Evolutionary conservation across 2,113 vertebrate species (phyloP), one percentile per base, ranked within the genome.

Genomic region (Apteryx owenii): DNA sequence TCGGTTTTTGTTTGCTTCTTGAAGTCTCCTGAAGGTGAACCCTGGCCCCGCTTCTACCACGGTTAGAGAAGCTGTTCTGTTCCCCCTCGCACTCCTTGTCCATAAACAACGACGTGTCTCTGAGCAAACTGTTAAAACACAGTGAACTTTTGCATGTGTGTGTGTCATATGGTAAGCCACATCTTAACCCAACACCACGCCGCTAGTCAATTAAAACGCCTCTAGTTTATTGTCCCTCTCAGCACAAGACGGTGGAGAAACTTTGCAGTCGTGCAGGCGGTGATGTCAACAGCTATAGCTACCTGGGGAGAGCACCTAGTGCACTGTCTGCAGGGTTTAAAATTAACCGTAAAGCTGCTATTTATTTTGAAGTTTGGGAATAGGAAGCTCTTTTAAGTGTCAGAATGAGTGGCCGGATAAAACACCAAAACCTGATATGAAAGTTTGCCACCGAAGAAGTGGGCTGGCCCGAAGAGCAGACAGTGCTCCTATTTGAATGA

Each of bases 1-100:
- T 53, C n/a, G 17, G 25, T 65, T 26, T 60, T 69, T 77, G 51
- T 11, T 40, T 65, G 22, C 14, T 53, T 71, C 48, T 61, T 54
- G 7, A 89, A 69, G 71, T 48, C 28, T 81, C 69, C 61, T 0
- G 0, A 90, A 26, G 56, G 42, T 7, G 13, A 96, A 51, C 83
- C 88, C 53, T 51, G 61, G 70, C 51, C 69, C 56, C 25, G 10
- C 6, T 81, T 84, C 40, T 6, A 86, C 42, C 75, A 53, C 62
- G 56, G 58, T 20, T 69, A 88, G 85, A 94, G 92, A 94, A 60
- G 93, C 83, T 86, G 72, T 88, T 88, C 72, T 93, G 90, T 95
- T 90, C 76, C 65, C 23, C 38, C 56, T 53, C 33, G 20, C 9
- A 50, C 79, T 73, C 75, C 46, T 48, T 29, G 8, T 65, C 77